phyloP scores from a whole-genome alignment of 2,113 vertebrate genomes.

The Xerus inauris region DNA sequence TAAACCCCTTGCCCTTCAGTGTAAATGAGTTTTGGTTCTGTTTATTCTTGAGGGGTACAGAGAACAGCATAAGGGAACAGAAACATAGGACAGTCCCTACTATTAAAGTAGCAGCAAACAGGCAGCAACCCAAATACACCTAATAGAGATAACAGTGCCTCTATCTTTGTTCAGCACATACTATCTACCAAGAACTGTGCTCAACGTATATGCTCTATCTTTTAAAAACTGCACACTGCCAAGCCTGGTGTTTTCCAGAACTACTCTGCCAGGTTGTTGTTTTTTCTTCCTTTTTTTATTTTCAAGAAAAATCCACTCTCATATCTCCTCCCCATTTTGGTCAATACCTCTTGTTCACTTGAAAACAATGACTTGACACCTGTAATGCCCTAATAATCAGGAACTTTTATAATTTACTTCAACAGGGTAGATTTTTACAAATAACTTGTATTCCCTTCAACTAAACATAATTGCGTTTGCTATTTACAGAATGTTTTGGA shows the following conservation, averaged over 20 bases:
- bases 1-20: not conserved
- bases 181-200: not conserved
- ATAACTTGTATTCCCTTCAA: not conserved
- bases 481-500: not conserved
- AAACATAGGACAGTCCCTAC: not conserved
- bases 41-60: not conserved
- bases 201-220: not conserved
- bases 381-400: not conserved
- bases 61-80: not conserved
- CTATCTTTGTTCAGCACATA: not conserved
- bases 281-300: not conserved
- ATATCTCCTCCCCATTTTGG: not conserved
- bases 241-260: not conserved
- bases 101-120: not conserved
- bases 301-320: not conserved
- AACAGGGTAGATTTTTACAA: conserved; percentile 11
- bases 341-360: not conserved
- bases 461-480: not conserved
- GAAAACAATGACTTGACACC: not conserved
- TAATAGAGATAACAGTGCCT: not conserved
- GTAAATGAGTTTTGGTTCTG: not conserved
- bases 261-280: not conserved
- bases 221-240: not conserved
- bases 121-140: not conserved
- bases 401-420: conserved; percentile 12